A percentile compares a stretch with the other conserved stretches of the same genome.
phyloP scores from a whole-genome alignment of 2,113 vertebrate genomes.

The Halichoerus grypus region DNA sequence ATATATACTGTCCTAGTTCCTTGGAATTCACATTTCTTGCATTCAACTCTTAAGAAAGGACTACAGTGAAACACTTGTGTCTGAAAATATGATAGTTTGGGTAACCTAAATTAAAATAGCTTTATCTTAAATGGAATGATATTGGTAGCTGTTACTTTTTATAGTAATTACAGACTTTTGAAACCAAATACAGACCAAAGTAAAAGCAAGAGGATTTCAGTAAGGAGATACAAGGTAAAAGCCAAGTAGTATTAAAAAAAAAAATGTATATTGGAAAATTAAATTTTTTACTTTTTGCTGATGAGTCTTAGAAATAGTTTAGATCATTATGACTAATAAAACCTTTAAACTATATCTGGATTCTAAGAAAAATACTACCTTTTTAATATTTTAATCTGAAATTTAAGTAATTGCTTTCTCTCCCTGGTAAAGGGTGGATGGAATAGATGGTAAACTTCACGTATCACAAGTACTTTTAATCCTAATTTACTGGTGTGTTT shows the following conservation, averaged over 20 bases:
- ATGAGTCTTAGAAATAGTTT: slow-evolving; percentile 45
- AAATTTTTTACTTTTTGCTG: slow-evolving; percentile 61
- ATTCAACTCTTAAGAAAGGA: slow-evolving; percentile 61
- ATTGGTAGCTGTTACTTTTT: slow-evolving; percentile 51
- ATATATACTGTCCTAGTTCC: slow-evolving; percentile 36
- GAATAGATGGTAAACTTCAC: neutral
- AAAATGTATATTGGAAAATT: neutral
- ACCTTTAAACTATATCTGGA: neutral
- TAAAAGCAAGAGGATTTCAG: slow-evolving; percentile 53
- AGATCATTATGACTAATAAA: slow-evolving; percentile 56
- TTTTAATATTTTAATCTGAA: slow-evolving; percentile 54
- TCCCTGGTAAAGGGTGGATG: slow-evolving; percentile 38
- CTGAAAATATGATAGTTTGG: slow-evolving; percentile 47
- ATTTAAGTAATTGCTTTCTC: neutral
- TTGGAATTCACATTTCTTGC: slow-evolving; percentile 65
- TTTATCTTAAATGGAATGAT: slow-evolving; percentile 24
- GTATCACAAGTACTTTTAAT: slow-evolving; percentile 36
- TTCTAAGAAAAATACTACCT: neutral
- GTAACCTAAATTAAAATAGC: slow-evolving; percentile 36
- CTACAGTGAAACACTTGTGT: neutral
- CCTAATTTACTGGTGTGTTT: neutral
- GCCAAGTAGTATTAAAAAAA: neutral
- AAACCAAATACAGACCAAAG: slow-evolving; percentile 58
- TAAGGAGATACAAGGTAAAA: slow-evolving; percentile 36
- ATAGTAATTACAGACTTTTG: slow-evolving; percentile 17